Evolutionary conservation across 2,113 vertebrate species (phyloP).

Genomic region (Chascanopsetta lugubris): DNA sequence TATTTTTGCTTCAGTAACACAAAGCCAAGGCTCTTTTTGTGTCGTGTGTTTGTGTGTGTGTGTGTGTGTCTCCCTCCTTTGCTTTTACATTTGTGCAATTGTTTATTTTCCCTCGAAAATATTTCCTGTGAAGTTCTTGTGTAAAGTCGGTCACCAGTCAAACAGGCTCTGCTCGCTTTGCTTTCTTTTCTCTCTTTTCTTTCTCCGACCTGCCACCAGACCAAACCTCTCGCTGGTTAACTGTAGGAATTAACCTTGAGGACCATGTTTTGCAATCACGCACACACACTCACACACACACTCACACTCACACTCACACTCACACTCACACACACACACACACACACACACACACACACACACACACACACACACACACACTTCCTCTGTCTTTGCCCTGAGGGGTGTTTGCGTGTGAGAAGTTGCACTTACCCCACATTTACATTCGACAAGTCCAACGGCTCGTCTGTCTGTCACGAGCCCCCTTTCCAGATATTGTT

Average conservation of each 20-base stretch:
- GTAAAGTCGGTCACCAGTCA: slow-evolving; percentile 15
- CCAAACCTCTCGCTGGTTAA: slow-evolving; percentile 51
- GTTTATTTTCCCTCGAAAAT: slow-evolving; percentile 1
- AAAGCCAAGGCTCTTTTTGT: slow-evolving; percentile 53
- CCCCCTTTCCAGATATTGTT: slow-evolving; percentile 72
- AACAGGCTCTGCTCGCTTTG: slow-evolving; percentile 29
- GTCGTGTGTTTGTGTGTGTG: slow-evolving; percentile 1
- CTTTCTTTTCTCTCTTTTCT: background rate
- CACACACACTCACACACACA: slow-evolving; percentile 32
- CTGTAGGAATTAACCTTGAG: slow-evolving; percentile 64
- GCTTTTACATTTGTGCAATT: slow-evolving; percentile 38
- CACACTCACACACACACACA: slow-evolving; percentile 36
- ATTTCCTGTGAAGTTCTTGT: slow-evolving; percentile 20
- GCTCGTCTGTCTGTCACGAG: slow-evolving; percentile 59
- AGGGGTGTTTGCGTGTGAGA: slow-evolving; percentile 45
- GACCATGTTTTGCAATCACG: slow-evolving; percentile 60
- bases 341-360: slow-evolving; percentile 33
- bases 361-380: slow-evolving; percentile 33
- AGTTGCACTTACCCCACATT: slow-evolving; percentile 68
- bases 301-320: too few relatives aligned
- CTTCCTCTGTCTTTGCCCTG: slow-evolving; percentile 5
- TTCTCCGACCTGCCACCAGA: slow-evolving; percentile 38
- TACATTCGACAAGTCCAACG: slow-evolving; percentile 55
- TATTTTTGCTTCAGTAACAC: slow-evolving; percentile 61
- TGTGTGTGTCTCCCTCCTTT: slow-evolving; percentile 37